These are phyloP conservation scores for Galago senegalensis DNA, from an alignment of 2,797 vertebrate species.

Conservation along the genomic window DNA sequence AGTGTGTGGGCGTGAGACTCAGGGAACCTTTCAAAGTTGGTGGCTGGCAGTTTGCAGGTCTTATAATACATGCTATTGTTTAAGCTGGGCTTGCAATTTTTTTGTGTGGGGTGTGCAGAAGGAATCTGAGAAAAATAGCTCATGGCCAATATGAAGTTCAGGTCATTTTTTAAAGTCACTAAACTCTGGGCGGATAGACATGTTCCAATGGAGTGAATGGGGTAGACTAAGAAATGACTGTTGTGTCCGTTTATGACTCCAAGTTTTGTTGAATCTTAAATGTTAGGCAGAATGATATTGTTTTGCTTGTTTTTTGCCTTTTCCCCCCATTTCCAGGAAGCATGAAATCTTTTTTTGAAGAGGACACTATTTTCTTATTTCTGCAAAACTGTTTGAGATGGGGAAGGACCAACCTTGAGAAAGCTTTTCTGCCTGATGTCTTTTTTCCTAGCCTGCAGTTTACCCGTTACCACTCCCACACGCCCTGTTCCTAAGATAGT, in stretches of 20 bases:
- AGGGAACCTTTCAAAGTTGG: neutral
- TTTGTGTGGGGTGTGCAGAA: slow-evolving; percentile 33
- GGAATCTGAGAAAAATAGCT: slow-evolving; percentile 1
- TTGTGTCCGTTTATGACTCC: neutral
- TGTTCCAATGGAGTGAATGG: neutral
- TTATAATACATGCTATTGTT: slow-evolving; percentile 57
- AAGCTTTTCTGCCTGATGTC: slow-evolving; percentile 59
- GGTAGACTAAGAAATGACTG: neutral
- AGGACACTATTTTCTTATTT: slow-evolving; percentile 35
- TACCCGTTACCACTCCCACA: slow-evolving; percentile 35
- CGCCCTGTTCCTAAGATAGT: slow-evolving; percentile 78
- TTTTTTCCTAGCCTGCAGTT: slow-evolving; percentile 64
- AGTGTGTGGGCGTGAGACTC: neutral
- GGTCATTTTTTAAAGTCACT: slow-evolving; percentile 50
- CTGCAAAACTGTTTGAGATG: slow-evolving; percentile 47
- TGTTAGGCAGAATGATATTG: slow-evolving; percentile 18
- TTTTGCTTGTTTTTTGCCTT: slow-evolving; percentile 67
- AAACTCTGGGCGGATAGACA: neutral
- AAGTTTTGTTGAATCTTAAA: slow-evolving; percentile 45
- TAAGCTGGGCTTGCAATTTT: slow-evolving; percentile 35
- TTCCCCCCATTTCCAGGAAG: slow-evolving; percentile 69
- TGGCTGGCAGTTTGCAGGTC: slow-evolving; percentile 21
- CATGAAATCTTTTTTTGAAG: slow-evolving; percentile 50
- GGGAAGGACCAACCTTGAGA: slow-evolving; percentile 46
- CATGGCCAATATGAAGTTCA: neutral